These are phyloP conservation scores for Seira musarum DNA, from an alignment of 2,888 invertebrate species.

Conservation along the genomic window DNA sequence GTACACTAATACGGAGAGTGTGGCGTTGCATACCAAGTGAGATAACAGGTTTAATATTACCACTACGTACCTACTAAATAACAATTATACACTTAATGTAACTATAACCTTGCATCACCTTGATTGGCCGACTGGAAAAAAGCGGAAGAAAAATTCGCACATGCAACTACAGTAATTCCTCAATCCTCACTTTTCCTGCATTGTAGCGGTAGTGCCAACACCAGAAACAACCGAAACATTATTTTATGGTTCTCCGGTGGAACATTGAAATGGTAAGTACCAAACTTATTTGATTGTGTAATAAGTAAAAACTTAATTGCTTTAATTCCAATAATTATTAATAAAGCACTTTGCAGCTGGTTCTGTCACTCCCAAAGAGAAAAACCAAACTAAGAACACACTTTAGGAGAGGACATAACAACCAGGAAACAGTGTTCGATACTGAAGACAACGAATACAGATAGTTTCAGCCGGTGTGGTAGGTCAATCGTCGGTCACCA, in stretches of 20 bases:
- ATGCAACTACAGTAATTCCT: not conserved
- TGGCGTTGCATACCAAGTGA: slow-evolving; percentile 52
- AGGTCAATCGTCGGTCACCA: too few relatives aligned
- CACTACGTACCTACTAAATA: not conserved
- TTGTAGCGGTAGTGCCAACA: not conserved
- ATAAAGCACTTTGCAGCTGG: too few relatives aligned
- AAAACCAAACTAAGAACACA: too few relatives aligned
- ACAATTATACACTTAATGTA: slow-evolving; percentile 56
- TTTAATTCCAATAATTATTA: slow-evolving; percentile 21
- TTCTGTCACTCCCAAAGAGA: too few relatives aligned
- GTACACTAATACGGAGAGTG: slow-evolving; percentile 15
- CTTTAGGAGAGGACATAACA: too few relatives aligned
- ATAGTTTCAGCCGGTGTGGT: too few relatives aligned
- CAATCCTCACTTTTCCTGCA: not conserved
- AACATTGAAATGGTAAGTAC: too few relatives aligned
- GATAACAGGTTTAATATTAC: slow-evolving; percentile 55
- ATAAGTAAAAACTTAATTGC: slow-evolving; percentile 28
- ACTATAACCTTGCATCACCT: slow-evolving; percentile 60
- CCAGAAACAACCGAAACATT: too few relatives aligned
- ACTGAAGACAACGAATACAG: too few relatives aligned
- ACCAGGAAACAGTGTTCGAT: too few relatives aligned
- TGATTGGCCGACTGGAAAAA: slow-evolving; percentile 55
- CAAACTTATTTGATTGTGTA: too few relatives aligned
- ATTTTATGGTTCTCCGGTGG: not conserved
- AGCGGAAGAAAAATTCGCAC: slow-evolving; percentile 45